These are phyloP conservation scores for Microtus pennsylvanicus DNA, from an alignment of 2,113 vertebrate species.

Conservation along the genomic window DNA sequence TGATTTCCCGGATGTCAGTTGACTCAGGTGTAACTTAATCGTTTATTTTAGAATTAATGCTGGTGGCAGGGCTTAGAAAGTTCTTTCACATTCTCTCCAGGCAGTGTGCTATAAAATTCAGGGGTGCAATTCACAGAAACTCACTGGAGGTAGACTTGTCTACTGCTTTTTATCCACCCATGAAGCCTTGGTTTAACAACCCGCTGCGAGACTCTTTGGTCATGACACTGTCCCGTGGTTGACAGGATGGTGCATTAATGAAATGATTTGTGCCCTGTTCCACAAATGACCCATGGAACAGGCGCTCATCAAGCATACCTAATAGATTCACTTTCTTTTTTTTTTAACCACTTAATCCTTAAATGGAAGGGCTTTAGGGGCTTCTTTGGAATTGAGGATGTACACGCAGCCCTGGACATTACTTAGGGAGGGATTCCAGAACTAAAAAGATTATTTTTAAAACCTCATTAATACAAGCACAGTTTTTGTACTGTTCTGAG, in stretches of 20 bases:
- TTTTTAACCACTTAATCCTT: slow-evolving; percentile 63
- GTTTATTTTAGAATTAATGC: background rate
- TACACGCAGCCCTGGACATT: slow-evolving; percentile 8
- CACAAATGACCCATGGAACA: background rate
- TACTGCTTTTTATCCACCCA: background rate
- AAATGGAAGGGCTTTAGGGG: slow-evolving; percentile 43
- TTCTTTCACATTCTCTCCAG: background rate
- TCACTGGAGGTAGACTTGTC: background rate
- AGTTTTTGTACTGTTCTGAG: background rate
- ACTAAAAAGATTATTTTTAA: slow-evolving; percentile 29
- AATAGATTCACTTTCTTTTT: slow-evolving; percentile 30
- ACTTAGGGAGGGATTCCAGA: background rate
- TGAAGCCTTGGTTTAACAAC: background rate
- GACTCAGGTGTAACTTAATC: background rate
- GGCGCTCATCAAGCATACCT: background rate
- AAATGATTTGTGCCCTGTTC: background rate
- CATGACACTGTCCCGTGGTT: background rate
- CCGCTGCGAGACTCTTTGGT: background rate
- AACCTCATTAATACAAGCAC: slow-evolving; percentile 24
- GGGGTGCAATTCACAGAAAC: background rate
- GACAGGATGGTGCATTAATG: background rate
- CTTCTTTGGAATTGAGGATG: slow-evolving; percentile 1
- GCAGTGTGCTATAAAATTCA: background rate
- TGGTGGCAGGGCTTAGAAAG: fast-evolving
- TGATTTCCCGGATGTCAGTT: background rate